Evolutionary conservation across 2,797 vertebrate genomes (phyloP), one percentile per base, ranked within the genome.

Genomic region (Myotis daubentonii): DNA sequence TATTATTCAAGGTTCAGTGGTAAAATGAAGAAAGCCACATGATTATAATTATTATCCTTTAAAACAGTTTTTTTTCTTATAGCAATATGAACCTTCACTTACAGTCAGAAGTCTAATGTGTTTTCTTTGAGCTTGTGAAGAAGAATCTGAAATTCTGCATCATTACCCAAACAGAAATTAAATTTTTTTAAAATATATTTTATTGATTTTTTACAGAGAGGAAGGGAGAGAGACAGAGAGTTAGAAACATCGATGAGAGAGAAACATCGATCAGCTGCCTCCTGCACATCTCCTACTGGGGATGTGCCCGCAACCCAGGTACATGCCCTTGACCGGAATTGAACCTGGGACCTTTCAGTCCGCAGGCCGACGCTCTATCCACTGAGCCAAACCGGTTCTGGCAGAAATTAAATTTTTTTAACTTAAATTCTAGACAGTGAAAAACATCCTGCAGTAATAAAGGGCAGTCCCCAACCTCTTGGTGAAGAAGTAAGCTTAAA

Each of bases 141-240:
- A 92, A n/a, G 2, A 75, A 62, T 62, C 33, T 87, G 94, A 85
- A 94, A 91, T 71, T 70, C 60, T 68, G 79, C 8, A 22, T 51
- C 33, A 70, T 82, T 70, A 92, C 41, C n/a, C 51, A 95, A 78
- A 85, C 9, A 95, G 71, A 91, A 94, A 90, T 33, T 19, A 93
- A 16, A 7, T 44, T n/a, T 93, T 74, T 84, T 44, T 16, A 23
- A 72, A n/a, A n/a, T n/a, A n/a, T n/a, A n/a, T n/a, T n/a, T n/a
- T n/a, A n/a, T n/a, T n/a, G n/a, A n/a, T n/a, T n/a, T n/a, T n/a
- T n/a, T n/a, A n/a, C n/a, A n/a, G n/a, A n/a, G n/a, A n/a, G n/a
- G n/a, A n/a, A n/a, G n/a, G n/a, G n/a, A n/a, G n/a, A n/a, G n/a
- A n/a, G n/a, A n/a, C n/a, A n/a, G n/a, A n/a, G n/a, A n/a, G n/a